Percentiles rank a stretch among this genome's conserved stretches.
These are phyloP conservation scores for Pterocles orientalis DNA, from an alignment of 2,113 vertebrate genomes.

Conservation along the genomic window DNA sequence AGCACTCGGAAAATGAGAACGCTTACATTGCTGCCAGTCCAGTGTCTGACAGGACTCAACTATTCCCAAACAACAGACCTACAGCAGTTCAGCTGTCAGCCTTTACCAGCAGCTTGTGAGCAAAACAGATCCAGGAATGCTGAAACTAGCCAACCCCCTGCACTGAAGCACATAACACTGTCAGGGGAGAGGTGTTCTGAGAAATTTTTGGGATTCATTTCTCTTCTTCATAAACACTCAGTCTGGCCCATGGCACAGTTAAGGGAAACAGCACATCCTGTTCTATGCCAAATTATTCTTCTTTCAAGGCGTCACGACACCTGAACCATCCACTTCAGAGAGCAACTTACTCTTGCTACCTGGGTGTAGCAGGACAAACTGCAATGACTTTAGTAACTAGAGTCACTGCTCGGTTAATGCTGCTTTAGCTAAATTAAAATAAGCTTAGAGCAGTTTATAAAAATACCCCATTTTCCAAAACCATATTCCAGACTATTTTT, in stretches of 20 bases:
- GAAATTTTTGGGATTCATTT: background rate
- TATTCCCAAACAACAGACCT: background rate
- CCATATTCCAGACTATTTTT: background rate
- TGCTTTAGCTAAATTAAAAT: background rate
- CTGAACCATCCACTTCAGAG: background rate
- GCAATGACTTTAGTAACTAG: background rate
- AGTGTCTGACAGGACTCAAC: background rate
- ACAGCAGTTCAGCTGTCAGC: background rate
- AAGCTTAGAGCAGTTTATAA: background rate
- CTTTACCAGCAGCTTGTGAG: background rate
- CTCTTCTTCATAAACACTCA: background rate
- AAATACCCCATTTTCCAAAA: background rate
- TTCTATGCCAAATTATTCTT: background rate
- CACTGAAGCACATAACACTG: background rate
- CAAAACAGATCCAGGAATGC: background rate
- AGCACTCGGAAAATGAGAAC: background rate
- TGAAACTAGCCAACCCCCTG: background rate
- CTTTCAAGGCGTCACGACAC: accelerated
- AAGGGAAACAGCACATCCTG: background rate
- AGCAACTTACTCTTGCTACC: background rate
- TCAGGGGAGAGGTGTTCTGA: background rate
- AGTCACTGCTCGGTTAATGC: background rate
- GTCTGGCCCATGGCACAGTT: background rate
- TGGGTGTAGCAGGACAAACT: background rate
- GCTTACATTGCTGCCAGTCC: background rate